Base-by-base conservation (phyloP, 2,797 vertebrate species). In the Sebastolobus alascanus region DNA sequence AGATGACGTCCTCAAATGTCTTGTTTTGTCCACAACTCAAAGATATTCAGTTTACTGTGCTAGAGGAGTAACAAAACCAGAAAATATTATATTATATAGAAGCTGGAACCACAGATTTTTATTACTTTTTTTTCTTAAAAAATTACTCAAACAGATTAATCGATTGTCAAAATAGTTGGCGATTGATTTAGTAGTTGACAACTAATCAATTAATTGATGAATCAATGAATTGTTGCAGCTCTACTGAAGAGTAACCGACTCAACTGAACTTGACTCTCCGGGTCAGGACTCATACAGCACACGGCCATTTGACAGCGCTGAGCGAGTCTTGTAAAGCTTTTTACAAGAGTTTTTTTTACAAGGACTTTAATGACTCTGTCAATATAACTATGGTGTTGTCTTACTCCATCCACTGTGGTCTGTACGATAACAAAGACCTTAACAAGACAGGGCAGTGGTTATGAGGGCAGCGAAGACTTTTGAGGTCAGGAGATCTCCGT, bases 341-440 rank as follows among this genome's bases (percentile, higher is more conserved):
- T 93, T 89, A 91, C 89, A 81, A 90, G 87, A 78, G 14, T 27
- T 73, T 75, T 73, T 75, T 94, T 95, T 93, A 94, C 90, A 93
- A 87, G 90, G 75, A 73, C 67, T 85, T 90, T 86, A 86, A 93
- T 73, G 80, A 77, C 79, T 79, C 71, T 82, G 86, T 87, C 84
- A 78, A 52, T 83, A 67, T 79, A 61, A 87, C 78, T 81, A 40
- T 46, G 79, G 77, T 85, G 87, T 92, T 93, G 67, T 87, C 75
- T 86, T 91, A 84, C 78, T 69, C 55, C 66, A 16, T 74, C 33
- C 35, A 74, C 79, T 40, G 33, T 76, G 66, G 68, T 69, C 81
- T 75, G 43, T 33, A 66, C 5, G 25, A 71, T 77, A 77, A 72
- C n/a, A 58, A 84, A 60, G 87, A 84, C 76, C 83, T 60, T 29